Percentiles rank a stretch among this genome's conserved stretches.
Evolutionary conservation across 2,888 invertebrate genomes (phyloP).

Genomic region (Quadriops clusia): DNA sequence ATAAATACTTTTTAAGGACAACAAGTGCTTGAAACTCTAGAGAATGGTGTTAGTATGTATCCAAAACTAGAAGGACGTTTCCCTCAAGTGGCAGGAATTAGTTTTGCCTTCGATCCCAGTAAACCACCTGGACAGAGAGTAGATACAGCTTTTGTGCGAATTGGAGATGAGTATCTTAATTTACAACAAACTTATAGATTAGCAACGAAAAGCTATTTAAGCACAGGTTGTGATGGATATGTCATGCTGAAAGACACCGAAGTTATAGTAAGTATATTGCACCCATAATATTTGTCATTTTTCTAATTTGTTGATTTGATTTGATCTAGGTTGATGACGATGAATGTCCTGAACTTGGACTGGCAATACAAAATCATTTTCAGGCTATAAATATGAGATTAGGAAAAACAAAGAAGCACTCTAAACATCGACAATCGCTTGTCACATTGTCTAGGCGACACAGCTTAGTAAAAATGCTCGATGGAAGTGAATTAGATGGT

Average conservation of each 20-base stretch:
- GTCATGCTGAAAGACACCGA: conserved; percentile 62
- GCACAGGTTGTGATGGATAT: conserved; percentile 76
- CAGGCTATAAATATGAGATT: conserved; percentile 70
- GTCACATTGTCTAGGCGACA: conserved; percentile 72
- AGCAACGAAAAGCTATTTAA: conserved; percentile 72
- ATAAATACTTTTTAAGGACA: conserved; percentile 38
- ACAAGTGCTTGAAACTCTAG: conserved; percentile 57
- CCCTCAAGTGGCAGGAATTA: conserved; percentile 71
- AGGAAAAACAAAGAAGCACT: conserved; percentile 56
- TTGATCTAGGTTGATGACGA: conserved; percentile 62
- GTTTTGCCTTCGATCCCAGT: conserved; percentile 63
- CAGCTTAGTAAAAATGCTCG: conserved; percentile 67
- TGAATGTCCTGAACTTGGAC: conserved; percentile 71
- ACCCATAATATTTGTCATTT: background rate
- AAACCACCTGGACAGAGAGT: conserved; percentile 59
- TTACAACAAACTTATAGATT: conserved; percentile 60
- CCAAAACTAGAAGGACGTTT: conserved; percentile 82
- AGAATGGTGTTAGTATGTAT: conserved; percentile 76
- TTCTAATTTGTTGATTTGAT: conserved; percentile 17
- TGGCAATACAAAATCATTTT: conserved; percentile 83
- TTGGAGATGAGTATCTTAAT: conserved; percentile 76
- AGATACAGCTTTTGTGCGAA: conserved; percentile 58
- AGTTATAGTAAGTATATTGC: conserved; percentile 48
- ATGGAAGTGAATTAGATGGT: conserved; percentile 55
- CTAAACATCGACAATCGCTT: conserved; percentile 75